Base-by-base conservation (phyloP, 2,113 vertebrate species). In the Talpa occidentalis region DNA sequence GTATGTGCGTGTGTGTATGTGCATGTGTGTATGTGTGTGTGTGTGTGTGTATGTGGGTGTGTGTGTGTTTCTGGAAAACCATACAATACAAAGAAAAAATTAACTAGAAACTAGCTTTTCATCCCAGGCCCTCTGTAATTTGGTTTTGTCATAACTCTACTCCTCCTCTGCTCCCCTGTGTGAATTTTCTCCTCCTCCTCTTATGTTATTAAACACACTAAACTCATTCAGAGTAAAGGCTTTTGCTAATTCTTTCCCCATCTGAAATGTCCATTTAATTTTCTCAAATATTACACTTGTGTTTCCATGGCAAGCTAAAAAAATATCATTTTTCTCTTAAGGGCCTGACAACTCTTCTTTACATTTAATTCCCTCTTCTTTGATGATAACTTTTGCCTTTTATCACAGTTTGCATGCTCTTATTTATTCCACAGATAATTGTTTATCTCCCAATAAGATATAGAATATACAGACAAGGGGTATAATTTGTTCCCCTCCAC, bases 301-400 rank as follows among this genome's bases (percentile, higher is more conserved):
- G 5, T 77, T 89, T 67, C 40, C 42, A 62, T 32, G 64, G 92
- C 10, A 49, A 32, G 16, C 16, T 89, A 66, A 84, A 74, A 95
- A 66, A 22, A 56, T 56, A 3, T 56, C 7, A 22, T 30, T 66
- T 93, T 92, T 82, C 35, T 74, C 85, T 44, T 17, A 40, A 47
- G 10, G 19, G 2, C 66, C 15, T 73, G 19, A 15, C 6, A n/a
- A 32, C 1, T 64, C 19, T 6, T 67, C 69, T 82, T 76, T 10
- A 16, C 26, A 47, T 91, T 79, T n/a, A 54, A 17, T 42, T 59
- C 4, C n/a, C 19, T 93, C 49, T 73, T 56, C n/a, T 47, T 22
- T n/a, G 49, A 60, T 37, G 47, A 47, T 37, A 22, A 19, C 4
- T 60, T 9, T 90, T 56, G 9, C 26, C 44, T 89, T 40, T 9